These are phyloP conservation scores for Globodera ellingtonae DNA, from an alignment of 1,140 invertebrate species.

Conservation along the genomic window DNA sequence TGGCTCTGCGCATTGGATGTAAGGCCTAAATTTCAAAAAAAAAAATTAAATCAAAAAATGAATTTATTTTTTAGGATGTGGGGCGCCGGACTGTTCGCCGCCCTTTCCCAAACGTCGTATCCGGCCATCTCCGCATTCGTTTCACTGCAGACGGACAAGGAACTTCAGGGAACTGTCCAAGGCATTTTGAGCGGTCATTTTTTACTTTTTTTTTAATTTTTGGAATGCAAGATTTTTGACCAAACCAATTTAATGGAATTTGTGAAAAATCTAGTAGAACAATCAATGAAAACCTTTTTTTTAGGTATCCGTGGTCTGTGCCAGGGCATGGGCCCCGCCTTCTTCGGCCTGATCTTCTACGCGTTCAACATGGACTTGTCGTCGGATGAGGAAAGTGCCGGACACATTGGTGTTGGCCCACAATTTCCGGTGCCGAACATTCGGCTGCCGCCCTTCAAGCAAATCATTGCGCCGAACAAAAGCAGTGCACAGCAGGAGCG, in stretches of 20 bases:
- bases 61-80: slow-evolving; percentile 87
- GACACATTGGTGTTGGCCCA: slow-evolving; percentile 58
- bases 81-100: slow-evolving; percentile 91
- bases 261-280: too few species aligned
- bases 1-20: slow-evolving; percentile 73
- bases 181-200: slow-evolving; percentile 88
- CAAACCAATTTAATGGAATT: too few species aligned
- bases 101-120: slow-evolving; percentile 88
- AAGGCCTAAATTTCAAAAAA: slow-evolving; percentile 1
- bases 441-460: slow-evolving; percentile 47
- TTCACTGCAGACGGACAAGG: slow-evolving; percentile 87
- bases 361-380: slow-evolving; percentile 92
- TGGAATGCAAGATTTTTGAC: too few species aligned
- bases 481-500: slow-evolving; percentile 43
- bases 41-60: slow-evolving; percentile 13
- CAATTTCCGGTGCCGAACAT: slow-evolving; percentile 60
- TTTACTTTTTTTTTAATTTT: too few species aligned
- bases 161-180: slow-evolving; percentile 96
- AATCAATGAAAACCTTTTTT: background rate
- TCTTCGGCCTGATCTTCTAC: slow-evolving; percentile 98
- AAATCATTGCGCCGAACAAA: slow-evolving; percentile 57
- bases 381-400: slow-evolving; percentile 51
- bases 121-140: slow-evolving; percentile 99
- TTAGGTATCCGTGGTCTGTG: slow-evolving; percentile 25
- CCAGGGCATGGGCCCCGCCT: slow-evolving; percentile 81